These are phyloP conservation scores for Manis javanica DNA, from an alignment of 2,797 vertebrate genomes.

Conservation along the genomic window DNA sequence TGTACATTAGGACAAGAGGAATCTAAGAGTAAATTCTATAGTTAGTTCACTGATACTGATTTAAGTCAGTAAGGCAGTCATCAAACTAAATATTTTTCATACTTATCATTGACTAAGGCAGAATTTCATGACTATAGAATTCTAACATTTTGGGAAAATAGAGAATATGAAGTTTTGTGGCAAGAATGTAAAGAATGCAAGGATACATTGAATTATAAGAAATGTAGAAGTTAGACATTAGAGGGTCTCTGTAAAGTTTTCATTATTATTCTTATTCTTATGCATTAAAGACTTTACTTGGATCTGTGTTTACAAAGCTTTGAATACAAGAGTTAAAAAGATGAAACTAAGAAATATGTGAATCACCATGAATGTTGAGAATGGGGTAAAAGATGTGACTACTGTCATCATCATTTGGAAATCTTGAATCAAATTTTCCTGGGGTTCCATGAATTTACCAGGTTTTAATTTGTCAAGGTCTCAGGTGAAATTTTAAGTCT, in stretches of 20 bases:
- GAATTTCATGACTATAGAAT: not conserved
- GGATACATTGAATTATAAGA: not conserved
- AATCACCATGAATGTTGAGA: not conserved
- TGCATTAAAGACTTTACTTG: not conserved
- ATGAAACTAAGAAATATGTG: not conserved
- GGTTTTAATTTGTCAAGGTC: not conserved
- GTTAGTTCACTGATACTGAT: not conserved
- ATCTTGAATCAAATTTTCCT: not conserved
- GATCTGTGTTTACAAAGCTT: not conserved
- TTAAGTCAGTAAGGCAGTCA: not conserved
- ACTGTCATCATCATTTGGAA: not conserved
- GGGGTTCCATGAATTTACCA: not conserved
- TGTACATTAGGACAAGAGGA: rapidly evolving
- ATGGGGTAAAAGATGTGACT: not conserved
- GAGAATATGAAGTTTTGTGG: not conserved
- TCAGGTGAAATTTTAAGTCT: not conserved
- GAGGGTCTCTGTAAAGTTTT: not conserved
- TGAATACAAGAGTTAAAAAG: not conserved
- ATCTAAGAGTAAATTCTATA: not conserved
- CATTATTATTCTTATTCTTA: not conserved
- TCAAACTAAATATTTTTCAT: not conserved
- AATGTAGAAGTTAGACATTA: not conserved
- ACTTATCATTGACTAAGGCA: not conserved
- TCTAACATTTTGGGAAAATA: not conserved
- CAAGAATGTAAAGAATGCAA: not conserved